Base-by-base conservation (phyloP, 2,797 vertebrate genomes). In the Bryconaethiops microstoma region DNA sequence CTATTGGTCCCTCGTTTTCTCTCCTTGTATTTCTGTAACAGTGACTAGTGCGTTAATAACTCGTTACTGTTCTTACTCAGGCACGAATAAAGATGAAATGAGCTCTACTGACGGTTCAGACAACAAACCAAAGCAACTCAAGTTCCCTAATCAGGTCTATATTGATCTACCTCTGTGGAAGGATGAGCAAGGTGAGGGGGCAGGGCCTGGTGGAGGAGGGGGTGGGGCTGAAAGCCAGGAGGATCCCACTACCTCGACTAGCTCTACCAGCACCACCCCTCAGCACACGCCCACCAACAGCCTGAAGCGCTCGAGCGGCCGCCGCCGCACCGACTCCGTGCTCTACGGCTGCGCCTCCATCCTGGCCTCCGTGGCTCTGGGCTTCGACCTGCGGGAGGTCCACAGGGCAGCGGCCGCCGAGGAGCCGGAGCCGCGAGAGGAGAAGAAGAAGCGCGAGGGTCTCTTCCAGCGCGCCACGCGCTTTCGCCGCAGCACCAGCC, bases 81-180 rank as follows among this genome's bases (percentile, higher is more conserved):
- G 92, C 52, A 75, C 82, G 13, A 83, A 82, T 84, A 95, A 94
- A 88, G 96, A 97, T 0, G 94, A 95, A 79, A 88, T 88, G 0
- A 92, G 88, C 84, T 64, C 85, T 64, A 83, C 91, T 69, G 96
- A 98, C 23, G 89, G 92, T 88, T 83, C 91, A 1, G 96, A 98
- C 78, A 92, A 86, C 91, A 97, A 96, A 95, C 95, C 96, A 96
- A 97, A 97, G 94, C 95, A 95, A 90, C 91, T 95, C 81, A 97
- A 96, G 91, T 92, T 95, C 84, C 94, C 96, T 2, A 96, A 92
- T 91, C 96, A 96, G 92, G 94, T 96, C 85, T 96, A 95, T 80
- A 94, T 96, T 39, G 95, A 97, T 92, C 96, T 96, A 94, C 96
- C 97, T 96, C 96, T 95, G 89, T 96, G 96, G 93, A 95, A 95